Conservation (phyloP, 2,797 vertebrate species). For the Halcyon leucocephala region DNA sequence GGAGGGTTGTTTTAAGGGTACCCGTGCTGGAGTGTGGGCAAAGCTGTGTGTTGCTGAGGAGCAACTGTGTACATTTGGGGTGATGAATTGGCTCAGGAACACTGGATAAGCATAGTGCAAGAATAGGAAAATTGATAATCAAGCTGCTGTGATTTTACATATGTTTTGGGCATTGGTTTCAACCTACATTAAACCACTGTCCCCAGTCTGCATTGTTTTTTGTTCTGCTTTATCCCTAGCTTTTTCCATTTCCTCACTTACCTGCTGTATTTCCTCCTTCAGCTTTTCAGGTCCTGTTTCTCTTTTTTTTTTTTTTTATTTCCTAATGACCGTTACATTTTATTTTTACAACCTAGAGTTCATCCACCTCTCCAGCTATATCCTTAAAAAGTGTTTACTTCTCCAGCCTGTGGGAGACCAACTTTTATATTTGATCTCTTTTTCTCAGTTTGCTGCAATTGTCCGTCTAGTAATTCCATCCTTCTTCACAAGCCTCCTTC, state of each 20-base stretch:
- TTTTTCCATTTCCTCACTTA: background rate
- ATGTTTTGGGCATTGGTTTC: background rate
- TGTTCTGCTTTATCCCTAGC: background rate
- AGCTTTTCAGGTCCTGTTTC: background rate
- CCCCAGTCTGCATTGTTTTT: background rate
- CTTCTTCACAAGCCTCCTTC: background rate
- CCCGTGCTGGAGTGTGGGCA: background rate
- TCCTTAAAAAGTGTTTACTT: background rate
- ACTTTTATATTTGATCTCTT: background rate
- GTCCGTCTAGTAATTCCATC: background rate
- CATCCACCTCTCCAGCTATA: background rate
- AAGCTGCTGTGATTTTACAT: background rate
- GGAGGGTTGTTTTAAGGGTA: background rate
- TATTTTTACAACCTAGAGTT: background rate
- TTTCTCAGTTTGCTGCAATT: background rate
- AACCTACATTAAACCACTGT: background rate
- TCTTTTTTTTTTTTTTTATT: background rate
- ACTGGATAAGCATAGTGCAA: background rate
- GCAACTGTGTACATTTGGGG: background rate
- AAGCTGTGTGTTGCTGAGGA: background rate
- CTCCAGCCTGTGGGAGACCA: background rate
- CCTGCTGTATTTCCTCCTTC: background rate
- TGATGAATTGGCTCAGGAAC: background rate
- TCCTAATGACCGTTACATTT: background rate
- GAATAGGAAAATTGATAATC: background rate